A percentile compares a stretch with the other conserved stretches of the same genome.
Evolutionary conservation across 92 coral and sea anemone genomes (phyloP).

Genomic region (Epizoanthus scotinus): DNA sequence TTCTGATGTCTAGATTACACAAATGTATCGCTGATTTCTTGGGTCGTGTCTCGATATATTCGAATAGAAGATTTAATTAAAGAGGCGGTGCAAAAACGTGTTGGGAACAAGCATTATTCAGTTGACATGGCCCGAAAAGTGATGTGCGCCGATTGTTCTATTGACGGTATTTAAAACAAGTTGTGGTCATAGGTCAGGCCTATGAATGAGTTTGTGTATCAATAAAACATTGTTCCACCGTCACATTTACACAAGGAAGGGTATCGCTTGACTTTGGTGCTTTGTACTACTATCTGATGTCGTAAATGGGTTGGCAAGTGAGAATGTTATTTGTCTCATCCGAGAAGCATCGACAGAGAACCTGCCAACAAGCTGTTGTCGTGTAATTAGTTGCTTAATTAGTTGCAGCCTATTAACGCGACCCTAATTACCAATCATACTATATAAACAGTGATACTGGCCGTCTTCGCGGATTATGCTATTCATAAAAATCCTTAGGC

Average conservation of each 20-base stretch:
- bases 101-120: no score
- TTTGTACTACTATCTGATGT: neutral
- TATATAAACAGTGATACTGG: neutral
- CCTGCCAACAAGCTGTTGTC: neutral
- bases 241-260: neutral
- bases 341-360: neutral
- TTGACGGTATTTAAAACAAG: no score
- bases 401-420: neutral
- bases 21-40: no score
- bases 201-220: no score
- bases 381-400: neutral
- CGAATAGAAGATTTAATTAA: no score
- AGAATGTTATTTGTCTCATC: constrained; percentile 4
- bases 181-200: no score
- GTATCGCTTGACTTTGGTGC: neutral
- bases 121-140: no score
- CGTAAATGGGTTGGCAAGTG: neutral
- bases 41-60: no score
- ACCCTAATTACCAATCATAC: neutral
- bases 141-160: no score
- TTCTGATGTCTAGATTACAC: no score
- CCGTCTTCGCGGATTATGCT: neutral
- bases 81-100: no score
- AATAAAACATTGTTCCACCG: no score
- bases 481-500: neutral